Percentiles rank a stretch among this genome's conserved stretches.
Conservation (phyloP, 2,113 vertebrate genomes). For the Heterotilapia buettikoferi region DNA sequence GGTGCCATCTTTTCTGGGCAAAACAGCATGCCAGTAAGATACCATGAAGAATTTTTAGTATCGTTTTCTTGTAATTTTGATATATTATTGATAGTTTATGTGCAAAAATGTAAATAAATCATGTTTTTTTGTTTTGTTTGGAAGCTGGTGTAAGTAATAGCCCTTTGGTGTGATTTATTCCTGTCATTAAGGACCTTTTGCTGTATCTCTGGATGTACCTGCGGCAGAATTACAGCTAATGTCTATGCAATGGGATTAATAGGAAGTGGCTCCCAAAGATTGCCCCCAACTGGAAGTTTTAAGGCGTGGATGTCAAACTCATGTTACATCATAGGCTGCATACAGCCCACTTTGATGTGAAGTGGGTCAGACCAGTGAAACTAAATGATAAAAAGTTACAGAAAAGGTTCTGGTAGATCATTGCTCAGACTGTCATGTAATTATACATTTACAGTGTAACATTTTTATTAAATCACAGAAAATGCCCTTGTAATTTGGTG, state of each 20-base stretch:
- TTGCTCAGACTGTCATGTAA: not conserved
- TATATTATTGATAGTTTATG: not conserved
- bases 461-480: not conserved
- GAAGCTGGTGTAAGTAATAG: not conserved
- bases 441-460: not conserved
- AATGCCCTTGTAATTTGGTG: not conserved
- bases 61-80: not conserved
- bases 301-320: not conserved
- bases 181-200: not conserved
- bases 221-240: not conserved
- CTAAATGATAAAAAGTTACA: not conserved
- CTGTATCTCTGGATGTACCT: not conserved
- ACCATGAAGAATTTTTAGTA: not conserved
- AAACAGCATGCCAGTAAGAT: not conserved
- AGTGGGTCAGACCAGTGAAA: not conserved
- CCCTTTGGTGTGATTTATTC: not conserved
- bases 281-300: not conserved
- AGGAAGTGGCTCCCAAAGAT: not conserved
- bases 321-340: not conserved
- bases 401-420: not conserved
- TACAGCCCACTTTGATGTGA: not conserved
- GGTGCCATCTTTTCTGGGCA: not conserved
- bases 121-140: not conserved
- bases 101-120: not conserved
- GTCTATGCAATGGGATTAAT: not conserved